phyloP scores from a whole-genome alignment of 2,888 invertebrate species.

The Trichopoda pennipes region DNA sequence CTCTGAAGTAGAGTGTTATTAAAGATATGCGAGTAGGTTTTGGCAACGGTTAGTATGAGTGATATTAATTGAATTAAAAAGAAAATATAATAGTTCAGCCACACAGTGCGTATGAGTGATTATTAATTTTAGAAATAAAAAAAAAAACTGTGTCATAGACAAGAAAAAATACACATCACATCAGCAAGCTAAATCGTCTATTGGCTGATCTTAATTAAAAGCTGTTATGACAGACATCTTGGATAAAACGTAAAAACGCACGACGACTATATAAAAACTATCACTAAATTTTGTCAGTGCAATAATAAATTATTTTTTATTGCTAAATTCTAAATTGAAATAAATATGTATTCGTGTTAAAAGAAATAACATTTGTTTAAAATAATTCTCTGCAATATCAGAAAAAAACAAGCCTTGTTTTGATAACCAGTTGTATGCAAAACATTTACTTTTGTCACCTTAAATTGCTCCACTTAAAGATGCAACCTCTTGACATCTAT shows the following conservation, averaged over 20 bases:
- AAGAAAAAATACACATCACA: not conserved
- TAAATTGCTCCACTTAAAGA: conserved; percentile 64
- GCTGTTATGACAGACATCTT: too few species aligned
- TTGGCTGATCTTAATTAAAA: too few species aligned
- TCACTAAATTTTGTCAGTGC: too few species aligned
- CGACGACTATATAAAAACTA: too few species aligned
- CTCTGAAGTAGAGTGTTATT: too few species aligned
- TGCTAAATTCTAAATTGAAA: too few species aligned
- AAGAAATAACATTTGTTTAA: not conserved
- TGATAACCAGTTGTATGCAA: conserved; percentile 19
- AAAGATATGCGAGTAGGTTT: too few species aligned
- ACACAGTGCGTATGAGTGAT: conserved; percentile 33
- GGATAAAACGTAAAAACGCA: too few species aligned
- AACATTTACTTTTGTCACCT: conserved; percentile 59
- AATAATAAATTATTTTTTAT: too few species aligned
- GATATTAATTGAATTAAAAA: conserved; percentile 11
- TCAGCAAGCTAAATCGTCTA: too few species aligned
- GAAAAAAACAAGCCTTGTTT: conserved; percentile 27
- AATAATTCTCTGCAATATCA: not conserved
- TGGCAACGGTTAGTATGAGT: conserved; percentile 17
- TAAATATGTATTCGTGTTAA: not conserved
- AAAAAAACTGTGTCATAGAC: not conserved
- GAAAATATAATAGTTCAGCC: not conserved
- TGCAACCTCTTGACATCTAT: conserved; percentile 65
- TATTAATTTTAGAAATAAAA: conserved; percentile 19